Evolutionary conservation across 2,888 invertebrate genomes (phyloP).

Genomic region (Heteromurus nitidus): DNA sequence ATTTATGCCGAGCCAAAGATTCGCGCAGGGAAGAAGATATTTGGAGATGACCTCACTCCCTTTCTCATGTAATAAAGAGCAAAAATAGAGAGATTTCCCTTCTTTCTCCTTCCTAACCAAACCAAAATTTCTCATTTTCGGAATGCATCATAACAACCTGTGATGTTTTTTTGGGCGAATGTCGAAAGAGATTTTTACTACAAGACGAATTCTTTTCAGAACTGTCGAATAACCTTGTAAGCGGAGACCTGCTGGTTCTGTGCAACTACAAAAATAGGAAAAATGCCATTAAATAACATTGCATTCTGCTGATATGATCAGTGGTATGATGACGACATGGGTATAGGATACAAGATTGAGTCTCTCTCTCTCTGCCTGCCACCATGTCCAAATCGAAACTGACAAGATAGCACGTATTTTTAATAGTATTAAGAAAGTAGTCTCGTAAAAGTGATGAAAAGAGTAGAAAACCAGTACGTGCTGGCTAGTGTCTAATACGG

Average conservation of each 20-base stretch:
- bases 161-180: no score
- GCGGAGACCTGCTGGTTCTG: no score
- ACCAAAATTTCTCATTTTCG: neutral
- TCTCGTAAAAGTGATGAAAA: neutral
- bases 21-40: neutral
- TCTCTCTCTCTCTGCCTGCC: no score
- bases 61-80: slow-evolving; percentile 24
- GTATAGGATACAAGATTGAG: no score
- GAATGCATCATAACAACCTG: no score
- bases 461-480: neutral
- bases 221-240: no score
- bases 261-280: slow-evolving; percentile 19
- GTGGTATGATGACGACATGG: no score
- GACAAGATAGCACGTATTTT: no score
- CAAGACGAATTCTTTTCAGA: no score
- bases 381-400: neutral
- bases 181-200: no score
- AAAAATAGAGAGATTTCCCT: slow-evolving; percentile 20
- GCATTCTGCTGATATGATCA: neutral
- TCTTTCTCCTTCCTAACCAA: slow-evolving; percentile 26
- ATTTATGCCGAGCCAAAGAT: slow-evolving; percentile 1
- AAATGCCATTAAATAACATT: neutral
- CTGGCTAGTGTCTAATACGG: neutral
- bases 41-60: slow-evolving; percentile 26
- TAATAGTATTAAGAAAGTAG: neutral